Evolutionary conservation across 2,797 vertebrate species (phyloP), one percentile per base, ranked within the genome.

Genomic region (Diceros bicornis): DNA sequence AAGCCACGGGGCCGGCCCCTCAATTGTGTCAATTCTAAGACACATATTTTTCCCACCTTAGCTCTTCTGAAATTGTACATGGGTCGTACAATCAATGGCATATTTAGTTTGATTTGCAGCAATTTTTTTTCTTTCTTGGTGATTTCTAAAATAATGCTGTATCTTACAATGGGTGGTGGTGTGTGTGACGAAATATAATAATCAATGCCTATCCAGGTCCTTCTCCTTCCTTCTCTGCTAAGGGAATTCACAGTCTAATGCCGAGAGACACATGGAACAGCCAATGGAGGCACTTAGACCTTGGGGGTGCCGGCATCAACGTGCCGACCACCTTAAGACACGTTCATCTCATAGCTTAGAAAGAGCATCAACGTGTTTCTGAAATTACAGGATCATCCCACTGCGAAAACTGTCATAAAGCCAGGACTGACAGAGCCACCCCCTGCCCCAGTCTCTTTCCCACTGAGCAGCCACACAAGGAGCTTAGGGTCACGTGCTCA

Each of bases 221-320:
- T 88, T 64, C 34, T 52, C 25, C 29, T 75, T 21, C n/a, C n/a
- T 64, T 20, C 55, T 7, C 7, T 88, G 41, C 18, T 29, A 20
- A 25, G 11, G 34, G 23, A 41, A 47, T 16, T 69, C 71, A 68
- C 32, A 7, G 61, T 50, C 50, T 41, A 23, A 10, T 3, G n/a
- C 61, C 1, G 9, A 52, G 9, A 34, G 4, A 13, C 6, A 13
- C 2, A 8, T 2, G 1, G 7, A 23, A 25, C 27, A 1, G 69
- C 50, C 20, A 0, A 3, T 7, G 0, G 7, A 11, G 52, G 50
- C 2, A 4, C 0, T 13, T 8, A 6, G 57, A 37, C 69, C 7
- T 0, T 17, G 9, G 4, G 27, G 41, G 50, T 13, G 18, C 25
- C 0, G 0, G 1, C 8, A 27, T 4, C 32, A 12, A 27, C 17